Base-by-base conservation (phyloP, 2,113 vertebrate species). In the Axis porcinus region DNA sequence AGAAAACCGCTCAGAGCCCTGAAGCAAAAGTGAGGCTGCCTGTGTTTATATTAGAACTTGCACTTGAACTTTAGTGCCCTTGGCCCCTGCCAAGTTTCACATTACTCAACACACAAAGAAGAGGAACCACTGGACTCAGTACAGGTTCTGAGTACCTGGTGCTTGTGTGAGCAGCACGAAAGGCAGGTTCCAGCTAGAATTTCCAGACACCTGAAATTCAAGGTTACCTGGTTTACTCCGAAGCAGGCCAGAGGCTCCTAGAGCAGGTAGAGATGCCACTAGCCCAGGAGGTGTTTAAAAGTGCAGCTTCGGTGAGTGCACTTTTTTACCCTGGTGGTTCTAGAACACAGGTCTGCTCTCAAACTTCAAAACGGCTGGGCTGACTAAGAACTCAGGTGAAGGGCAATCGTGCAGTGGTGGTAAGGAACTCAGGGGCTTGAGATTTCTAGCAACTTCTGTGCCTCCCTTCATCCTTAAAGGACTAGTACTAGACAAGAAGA, bases 21-120 rank as follows among this genome's bases (percentile, higher is more conserved):
- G 54, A 87, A 86, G 86, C 76, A 33, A 84, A 50, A 2, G 64
- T 74, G 14, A 84, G 83, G 15, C 91, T 60, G 93, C 93, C 55
- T 81, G 21, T 27, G 57, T 76, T 82, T 86, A 74, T 55, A 43
- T 82, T 36, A 91, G 78, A 85, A 79, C 54, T 25, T 54, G 82
- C 4, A 84, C 83, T 94, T 96, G 87, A 95, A 90, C 95, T 82
- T 91, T 12, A 81, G 86, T 97, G 92, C 40, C 93, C 62, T 64
- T 60, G 87, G 54, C 60, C 57, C 52, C 96, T 62, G 89, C 83
- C 36, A 67, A 78, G 91, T 95, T 93, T 97, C 95, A 76, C 30
- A 36, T 96, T 96, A 91, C 62, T 96, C 95, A 62, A 90, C 81
- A 92, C 85, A 82, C 87, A 94, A 58, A 74, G 45, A 55, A 89